Percentiles rank a stretch among this genome's conserved stretches.
These are phyloP conservation scores for Choloepus didactylus DNA, from an alignment of 2,797 vertebrate species.

Conservation along the genomic window DNA sequence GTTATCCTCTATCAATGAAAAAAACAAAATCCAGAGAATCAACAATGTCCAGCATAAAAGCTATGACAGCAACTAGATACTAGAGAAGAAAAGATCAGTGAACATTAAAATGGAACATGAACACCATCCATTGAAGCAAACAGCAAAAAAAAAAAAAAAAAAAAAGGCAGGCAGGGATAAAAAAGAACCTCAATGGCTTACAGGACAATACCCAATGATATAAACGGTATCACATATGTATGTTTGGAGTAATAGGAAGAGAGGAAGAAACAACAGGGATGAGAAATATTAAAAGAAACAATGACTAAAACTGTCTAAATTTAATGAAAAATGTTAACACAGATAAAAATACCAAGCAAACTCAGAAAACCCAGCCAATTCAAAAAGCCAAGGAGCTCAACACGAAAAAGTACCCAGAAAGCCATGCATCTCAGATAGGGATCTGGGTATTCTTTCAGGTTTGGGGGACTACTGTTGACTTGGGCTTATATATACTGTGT, in stretches of 20 bases:
- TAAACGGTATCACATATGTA: background rate
- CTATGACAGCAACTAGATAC: background rate
- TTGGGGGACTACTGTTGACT: too few relatives aligned
- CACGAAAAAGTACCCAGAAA: background rate
- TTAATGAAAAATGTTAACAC: conserved; percentile 12
- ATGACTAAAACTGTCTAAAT: background rate
- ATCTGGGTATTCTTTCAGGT: too few relatives aligned
- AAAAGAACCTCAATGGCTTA: background rate
- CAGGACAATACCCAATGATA: background rate
- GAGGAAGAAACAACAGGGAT: background rate
- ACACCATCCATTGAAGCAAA: background rate
- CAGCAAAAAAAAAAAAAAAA: background rate
- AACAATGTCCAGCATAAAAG: background rate
- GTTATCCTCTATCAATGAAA: background rate
- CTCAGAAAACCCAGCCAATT: background rate
- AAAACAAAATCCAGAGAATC: background rate
- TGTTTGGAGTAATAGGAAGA: background rate
- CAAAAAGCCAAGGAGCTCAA: background rate
- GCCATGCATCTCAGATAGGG: too few relatives aligned
- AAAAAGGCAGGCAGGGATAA: background rate
- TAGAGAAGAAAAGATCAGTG: background rate
- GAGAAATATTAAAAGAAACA: background rate
- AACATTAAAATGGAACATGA: background rate
- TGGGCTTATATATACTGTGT: too few relatives aligned
- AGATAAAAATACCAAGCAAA: background rate